Base-by-base conservation (phyloP, 92 coral and sea anemone species). In the Bergia puertoricense region DNA sequence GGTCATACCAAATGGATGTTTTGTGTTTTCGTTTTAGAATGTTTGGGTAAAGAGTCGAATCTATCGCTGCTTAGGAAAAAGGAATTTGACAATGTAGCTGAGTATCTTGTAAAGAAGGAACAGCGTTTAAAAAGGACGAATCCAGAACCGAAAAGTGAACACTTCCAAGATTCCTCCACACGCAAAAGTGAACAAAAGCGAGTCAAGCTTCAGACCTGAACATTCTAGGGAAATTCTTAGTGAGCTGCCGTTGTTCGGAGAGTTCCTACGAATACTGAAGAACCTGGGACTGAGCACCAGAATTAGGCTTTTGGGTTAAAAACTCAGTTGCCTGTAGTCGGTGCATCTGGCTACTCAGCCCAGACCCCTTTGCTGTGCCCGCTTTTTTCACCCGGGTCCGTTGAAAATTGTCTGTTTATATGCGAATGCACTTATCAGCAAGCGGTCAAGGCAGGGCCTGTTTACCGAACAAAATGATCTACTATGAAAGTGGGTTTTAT, bases 91-190 rank as follows among this genome's bases (percentile, higher is more conserved):
- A 96, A 94, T 68, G 82, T 91, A 81, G 83, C 92, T 16, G 98
- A 97, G 0, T 97, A 97, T 85, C 89, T 93, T 81, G 90, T 93
- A 45, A 91, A 94, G 48, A 97, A 97, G 73, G 95, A 90, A 90
- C 97, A 95, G 68, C 92, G 99, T 46, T 68, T 83, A 43, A 83
- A 72, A 22, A 71, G 43, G 36, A 83, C 44, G 51, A 83, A 69
- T 38, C 66, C 67, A n/a, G 77, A 36, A n/a, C 77, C 20, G 42
- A 68, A 50, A 54, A 54, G 16, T 54, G 59, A 54, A 54, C 2
- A 15, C 40, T 36, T 18, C 18, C 40, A 74, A 74, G 51, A 36
- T 80, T 80, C 51, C 65, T 80, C 67, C 1, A 14, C 37, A 80
- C 37, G 76, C 76, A 6, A 50, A 15, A 7, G 13, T 44, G 16